phyloP scores from a whole-genome alignment of 2,888 invertebrate species.

The Dolichomitus sp. region DNA sequence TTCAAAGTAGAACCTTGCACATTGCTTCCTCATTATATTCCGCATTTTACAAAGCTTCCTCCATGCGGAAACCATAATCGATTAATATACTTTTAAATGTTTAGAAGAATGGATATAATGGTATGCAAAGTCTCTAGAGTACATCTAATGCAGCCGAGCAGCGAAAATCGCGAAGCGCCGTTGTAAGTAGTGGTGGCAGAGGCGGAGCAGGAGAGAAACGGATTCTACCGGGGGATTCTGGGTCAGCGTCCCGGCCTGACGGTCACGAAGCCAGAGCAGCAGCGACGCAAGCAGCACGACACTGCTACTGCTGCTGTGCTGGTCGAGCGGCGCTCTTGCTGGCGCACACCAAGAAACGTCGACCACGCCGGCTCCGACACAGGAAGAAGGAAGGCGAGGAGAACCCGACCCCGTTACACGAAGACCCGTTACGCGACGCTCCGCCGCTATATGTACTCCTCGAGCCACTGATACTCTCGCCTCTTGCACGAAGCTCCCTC shows the following conservation, averaged over 20 bases:
- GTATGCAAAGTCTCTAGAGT: conserved; percentile 7
- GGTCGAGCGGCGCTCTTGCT: conserved; percentile 63
- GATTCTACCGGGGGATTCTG: conserved; percentile 80
- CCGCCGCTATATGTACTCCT: conserved; percentile 25
- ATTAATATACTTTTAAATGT: not conserved
- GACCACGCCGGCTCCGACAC: conserved; percentile 49
- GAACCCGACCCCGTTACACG: conserved; percentile 82
- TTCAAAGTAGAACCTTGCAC: too few relatives aligned
- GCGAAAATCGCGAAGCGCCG: conserved; percentile 6
- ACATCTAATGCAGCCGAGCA: not conserved
- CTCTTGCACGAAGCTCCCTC: not conserved
- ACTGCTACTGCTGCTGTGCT: not conserved
- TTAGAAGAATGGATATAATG: not conserved
- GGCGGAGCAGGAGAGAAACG: conserved; percentile 69
- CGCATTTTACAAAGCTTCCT: too few relatives aligned
- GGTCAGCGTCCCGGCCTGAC: conserved; percentile 84
- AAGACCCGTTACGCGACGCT: conserved; percentile 79
- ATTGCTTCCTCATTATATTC: too few relatives aligned
- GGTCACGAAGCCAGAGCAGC: conserved; percentile 77
- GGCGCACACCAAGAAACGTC: conserved; percentile 11
- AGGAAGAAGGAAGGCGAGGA: conserved; percentile 75
- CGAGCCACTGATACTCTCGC: conserved; percentile 16
- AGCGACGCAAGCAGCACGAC: conserved; percentile 43
- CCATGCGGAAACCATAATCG: too few relatives aligned
- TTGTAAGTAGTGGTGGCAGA: not conserved